These are phyloP conservation scores for Eupithecia subumbrata DNA, from an alignment of 2,888 invertebrate genomes.

Conservation along the genomic window DNA sequence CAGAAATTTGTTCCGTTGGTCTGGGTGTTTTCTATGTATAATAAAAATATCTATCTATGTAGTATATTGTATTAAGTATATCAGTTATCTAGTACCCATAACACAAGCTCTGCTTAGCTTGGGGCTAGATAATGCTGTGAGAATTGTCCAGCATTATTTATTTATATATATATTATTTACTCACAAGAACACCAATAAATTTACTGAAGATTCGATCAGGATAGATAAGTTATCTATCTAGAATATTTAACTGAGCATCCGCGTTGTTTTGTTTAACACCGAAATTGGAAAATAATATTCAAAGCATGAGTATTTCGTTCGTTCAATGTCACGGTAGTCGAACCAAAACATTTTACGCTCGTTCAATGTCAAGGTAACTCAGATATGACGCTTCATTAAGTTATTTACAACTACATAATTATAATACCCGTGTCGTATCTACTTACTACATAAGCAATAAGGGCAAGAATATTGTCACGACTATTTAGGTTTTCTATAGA, in stretches of 20 bases:
- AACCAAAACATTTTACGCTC: constrained; percentile 13
- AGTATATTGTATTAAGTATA: too few species aligned
- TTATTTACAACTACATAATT: not conserved
- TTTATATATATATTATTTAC: too few species aligned
- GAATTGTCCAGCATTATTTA: too few species aligned
- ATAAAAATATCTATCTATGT: too few species aligned
- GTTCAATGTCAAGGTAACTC: constrained; percentile 19
- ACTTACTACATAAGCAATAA: not conserved
- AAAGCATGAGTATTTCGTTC: not conserved
- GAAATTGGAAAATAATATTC: not conserved
- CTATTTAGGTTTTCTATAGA: too few species aligned
- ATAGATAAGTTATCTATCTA: not conserved
- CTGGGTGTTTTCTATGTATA: too few species aligned
- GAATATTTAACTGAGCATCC: not conserved
- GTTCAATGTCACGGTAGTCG: constrained; percentile 18
- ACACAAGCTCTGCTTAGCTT: too few species aligned
- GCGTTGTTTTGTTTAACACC: not conserved
- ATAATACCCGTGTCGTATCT: not conserved
- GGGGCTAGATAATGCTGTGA: too few species aligned
- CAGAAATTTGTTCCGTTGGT: too few species aligned
- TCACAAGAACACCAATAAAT: not conserved
- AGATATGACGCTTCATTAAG: not conserved
- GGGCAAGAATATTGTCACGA: not conserved
- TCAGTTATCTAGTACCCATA: too few species aligned
- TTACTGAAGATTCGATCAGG: not conserved